Percentiles rank a stretch among this genome's conserved stretches.
Evolutionary conservation across 2,797 vertebrate genomes (phyloP).

Genomic region (Eupleurogrammus muticus): DNA sequence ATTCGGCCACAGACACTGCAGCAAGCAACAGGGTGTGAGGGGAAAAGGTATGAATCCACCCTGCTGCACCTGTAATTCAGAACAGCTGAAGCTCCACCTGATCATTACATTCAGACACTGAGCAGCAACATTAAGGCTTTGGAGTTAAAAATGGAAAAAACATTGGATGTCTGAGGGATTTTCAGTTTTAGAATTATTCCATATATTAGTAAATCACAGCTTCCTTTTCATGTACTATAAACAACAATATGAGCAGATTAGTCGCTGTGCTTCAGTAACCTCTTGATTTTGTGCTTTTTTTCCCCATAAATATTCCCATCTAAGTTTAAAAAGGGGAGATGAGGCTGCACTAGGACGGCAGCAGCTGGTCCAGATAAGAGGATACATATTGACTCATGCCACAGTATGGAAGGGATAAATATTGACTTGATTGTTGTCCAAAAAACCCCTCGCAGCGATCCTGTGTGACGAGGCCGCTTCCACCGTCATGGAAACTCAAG

Average conservation of each 20-base stretch:
- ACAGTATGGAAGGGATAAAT: neutral
- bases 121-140: slow-evolving; percentile 41
- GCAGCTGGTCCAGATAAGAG: slow-evolving; percentile 2
- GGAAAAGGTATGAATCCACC: neutral
- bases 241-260: neutral
- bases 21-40: slow-evolving; percentile 22
- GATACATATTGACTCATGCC: slow-evolving; percentile 1
- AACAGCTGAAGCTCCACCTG: slow-evolving; percentile 3
- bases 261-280: neutral
- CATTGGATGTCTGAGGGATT: neutral
- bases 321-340: neutral
- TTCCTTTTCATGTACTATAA: neutral
- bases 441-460: neutral
- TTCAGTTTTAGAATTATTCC: neutral
- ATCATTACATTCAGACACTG: slow-evolving; percentile 37
- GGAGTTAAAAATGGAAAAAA: slow-evolving; percentile 1
- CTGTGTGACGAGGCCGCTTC: neutral
- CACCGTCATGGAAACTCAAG: neutral
- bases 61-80: neutral
- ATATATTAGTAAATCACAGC: neutral
- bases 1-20: slow-evolving; percentile 46
- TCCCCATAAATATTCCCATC: neutral
- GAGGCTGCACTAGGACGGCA: neutral
- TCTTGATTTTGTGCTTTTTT: slow-evolving; percentile 25
- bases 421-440: slow-evolving; percentile 4